phyloP scores from a whole-genome alignment of 2,888 invertebrate species.

The Hartigia nigra region DNA sequence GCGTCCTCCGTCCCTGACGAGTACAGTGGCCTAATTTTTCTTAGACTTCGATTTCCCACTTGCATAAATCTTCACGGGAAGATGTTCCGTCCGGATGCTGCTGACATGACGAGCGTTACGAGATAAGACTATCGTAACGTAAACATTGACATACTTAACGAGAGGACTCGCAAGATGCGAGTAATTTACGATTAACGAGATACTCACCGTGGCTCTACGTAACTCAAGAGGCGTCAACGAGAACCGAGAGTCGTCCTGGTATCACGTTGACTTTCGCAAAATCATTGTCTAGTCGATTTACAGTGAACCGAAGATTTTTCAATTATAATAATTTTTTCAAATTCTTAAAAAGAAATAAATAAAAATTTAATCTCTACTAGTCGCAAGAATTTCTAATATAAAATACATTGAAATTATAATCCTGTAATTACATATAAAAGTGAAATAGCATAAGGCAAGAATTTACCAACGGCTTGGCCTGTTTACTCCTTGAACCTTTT shows the following conservation, averaged over 20 bases:
- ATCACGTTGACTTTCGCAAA: not conserved
- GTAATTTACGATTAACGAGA: slow-evolving; percentile 54
- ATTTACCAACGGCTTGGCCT: not conserved
- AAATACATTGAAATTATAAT: not conserved
- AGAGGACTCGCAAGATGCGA: slow-evolving; percentile 40
- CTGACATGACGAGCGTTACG: slow-evolving; percentile 23
- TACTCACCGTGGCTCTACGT: slow-evolving; percentile 11
- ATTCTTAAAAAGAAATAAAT: not conserved
- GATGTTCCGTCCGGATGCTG: slow-evolving; percentile 35
- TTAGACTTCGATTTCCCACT: not conserved
- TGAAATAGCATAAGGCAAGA: not conserved
- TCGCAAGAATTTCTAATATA: not conserved
- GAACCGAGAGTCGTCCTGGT: not conserved
- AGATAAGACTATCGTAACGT: slow-evolving; percentile 42
- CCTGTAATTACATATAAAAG: not conserved
- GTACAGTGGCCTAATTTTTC: not conserved
- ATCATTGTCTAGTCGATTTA: not conserved
- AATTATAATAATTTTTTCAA: not conserved
- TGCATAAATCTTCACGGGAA: not conserved
- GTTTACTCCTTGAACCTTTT: not conserved
- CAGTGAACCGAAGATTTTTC: not conserved
- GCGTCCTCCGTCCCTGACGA: too few relatives aligned
- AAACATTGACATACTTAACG: slow-evolving; percentile 61
- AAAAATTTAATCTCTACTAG: not conserved
- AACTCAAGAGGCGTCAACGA: not conserved